phyloP scores from a whole-genome alignment of 2,888 invertebrate species.

The Petrolisthes cinctipes region DNA sequence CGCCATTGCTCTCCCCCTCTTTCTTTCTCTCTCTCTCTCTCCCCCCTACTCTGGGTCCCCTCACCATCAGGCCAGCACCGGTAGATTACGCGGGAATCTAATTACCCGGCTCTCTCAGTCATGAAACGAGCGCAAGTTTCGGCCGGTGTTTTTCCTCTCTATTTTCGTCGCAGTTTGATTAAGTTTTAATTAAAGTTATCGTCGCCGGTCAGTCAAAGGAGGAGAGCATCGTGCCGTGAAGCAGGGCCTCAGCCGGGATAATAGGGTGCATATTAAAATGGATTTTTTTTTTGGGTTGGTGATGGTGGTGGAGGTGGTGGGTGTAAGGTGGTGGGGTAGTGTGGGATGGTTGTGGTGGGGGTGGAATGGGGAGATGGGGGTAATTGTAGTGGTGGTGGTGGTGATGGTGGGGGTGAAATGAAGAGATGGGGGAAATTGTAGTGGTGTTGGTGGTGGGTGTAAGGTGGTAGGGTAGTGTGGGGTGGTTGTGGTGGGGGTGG shows the following conservation, averaged over 20 bases:
- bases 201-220: slow-evolving; percentile 65
- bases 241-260: slow-evolving; percentile 57
- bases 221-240: slow-evolving; percentile 63
- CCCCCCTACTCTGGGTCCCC: slow-evolving; percentile 27
- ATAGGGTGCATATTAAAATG: slow-evolving; percentile 65
- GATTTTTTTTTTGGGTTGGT: slow-evolving; percentile 32
- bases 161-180: slow-evolving; percentile 65
- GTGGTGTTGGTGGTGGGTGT: too few relatives aligned
- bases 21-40: not conserved
- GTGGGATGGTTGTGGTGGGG: too few relatives aligned
- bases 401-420: too few relatives aligned
- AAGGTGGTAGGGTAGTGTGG: too few relatives aligned
- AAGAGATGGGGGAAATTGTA: too few relatives aligned
- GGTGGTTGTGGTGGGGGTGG: too few relatives aligned
- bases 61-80: slow-evolving; percentile 58
- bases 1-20: slow-evolving; percentile 7
- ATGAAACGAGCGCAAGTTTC: slow-evolving; percentile 65
- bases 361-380: too few relatives aligned
- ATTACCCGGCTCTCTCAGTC: slow-evolving; percentile 63
- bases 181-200: slow-evolving; percentile 66
- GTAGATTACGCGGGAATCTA: slow-evolving; percentile 65
- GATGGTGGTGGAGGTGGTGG: too few relatives aligned
- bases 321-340: too few relatives aligned
- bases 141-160: slow-evolving; percentile 64
- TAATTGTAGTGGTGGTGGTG: too few relatives aligned